phyloP scores from a whole-genome alignment of 1,140 invertebrate species.

The Vollenhovia emeryi region DNA sequence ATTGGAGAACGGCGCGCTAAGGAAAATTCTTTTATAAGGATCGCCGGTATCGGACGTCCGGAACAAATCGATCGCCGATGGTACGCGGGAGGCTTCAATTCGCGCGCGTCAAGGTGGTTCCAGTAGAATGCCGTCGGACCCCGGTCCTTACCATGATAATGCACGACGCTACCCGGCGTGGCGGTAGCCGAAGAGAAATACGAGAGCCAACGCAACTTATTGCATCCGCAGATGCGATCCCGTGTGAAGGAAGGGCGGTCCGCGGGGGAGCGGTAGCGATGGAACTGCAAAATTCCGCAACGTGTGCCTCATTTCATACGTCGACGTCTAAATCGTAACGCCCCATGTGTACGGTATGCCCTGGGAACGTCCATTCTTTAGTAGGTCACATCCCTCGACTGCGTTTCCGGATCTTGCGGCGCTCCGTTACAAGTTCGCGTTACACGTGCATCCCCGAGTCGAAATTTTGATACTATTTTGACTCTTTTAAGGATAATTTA shows the following conservation, averaged over 20 bases:
- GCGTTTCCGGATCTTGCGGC: constrained; percentile 2
- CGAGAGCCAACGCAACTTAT: constrained; percentile 49
- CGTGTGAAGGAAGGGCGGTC: background rate
- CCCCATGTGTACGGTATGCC: constrained; percentile 11
- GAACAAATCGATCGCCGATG: constrained; percentile 38
- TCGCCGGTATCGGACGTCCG: background rate
- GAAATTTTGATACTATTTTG: too few species aligned
- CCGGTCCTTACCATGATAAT: constrained; percentile 48
- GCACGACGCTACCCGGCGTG: background rate
- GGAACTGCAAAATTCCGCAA: constrained; percentile 39
- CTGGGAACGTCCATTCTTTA: constrained; percentile 35
- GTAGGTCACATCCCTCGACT: constrained; percentile 30
- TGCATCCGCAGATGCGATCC: constrained; percentile 40
- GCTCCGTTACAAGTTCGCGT: background rate
- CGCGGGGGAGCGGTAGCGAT: background rate
- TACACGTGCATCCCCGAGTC: background rate
- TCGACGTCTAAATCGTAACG: constrained; percentile 47
- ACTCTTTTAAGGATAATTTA: too few species aligned
- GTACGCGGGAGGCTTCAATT: constrained; percentile 10
- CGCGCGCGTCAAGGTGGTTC: background rate
- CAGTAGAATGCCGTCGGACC: constrained; percentile 3
- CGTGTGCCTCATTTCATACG: constrained; percentile 42
- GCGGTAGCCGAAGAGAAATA: background rate
- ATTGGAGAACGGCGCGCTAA: background rate
- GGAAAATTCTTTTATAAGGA: constrained; percentile 17